Evolutionary conservation across 2,888 invertebrate species (phyloP).

Genomic region (Dasysyrphus albostriatus): DNA sequence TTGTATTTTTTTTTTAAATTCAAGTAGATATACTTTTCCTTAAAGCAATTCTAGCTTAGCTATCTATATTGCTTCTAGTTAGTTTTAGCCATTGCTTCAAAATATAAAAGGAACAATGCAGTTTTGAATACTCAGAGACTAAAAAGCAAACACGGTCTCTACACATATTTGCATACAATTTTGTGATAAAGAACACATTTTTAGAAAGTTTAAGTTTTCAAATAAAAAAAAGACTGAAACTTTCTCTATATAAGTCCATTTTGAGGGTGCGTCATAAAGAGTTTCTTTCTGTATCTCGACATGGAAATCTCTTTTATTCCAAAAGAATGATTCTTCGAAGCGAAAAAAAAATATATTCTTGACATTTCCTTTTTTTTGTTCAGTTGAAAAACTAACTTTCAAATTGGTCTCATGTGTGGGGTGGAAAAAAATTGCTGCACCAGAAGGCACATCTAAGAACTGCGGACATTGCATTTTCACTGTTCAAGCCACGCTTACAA

Average conservation of each 20-base stretch:
- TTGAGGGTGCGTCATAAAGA: slow-evolving; percentile 41
- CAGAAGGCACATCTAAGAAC: background rate
- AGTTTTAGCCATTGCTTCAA: background rate
- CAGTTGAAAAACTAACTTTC: slow-evolving; percentile 44
- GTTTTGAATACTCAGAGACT: background rate
- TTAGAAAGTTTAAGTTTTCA: slow-evolving; percentile 8
- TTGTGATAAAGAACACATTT: background rate
- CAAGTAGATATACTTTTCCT: background rate
- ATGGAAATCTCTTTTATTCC: slow-evolving; percentile 63
- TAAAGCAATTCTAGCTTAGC: background rate
- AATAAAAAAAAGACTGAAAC: slow-evolving; percentile 31
- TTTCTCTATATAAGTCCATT: slow-evolving; percentile 43
- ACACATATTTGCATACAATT: background rate
- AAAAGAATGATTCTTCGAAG: slow-evolving; percentile 28
- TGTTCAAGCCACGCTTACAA: background rate
- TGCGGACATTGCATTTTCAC: slow-evolving; percentile 39
- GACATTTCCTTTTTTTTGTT: slow-evolving; percentile 18
- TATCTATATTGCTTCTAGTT: too few relatives aligned
- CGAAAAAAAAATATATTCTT: background rate
- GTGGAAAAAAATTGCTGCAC: slow-evolving; percentile 2
- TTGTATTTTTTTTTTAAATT: background rate
- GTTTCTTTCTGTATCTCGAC: slow-evolving; percentile 45
- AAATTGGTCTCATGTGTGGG: slow-evolving; percentile 32
- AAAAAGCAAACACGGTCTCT: background rate
- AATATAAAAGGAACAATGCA: background rate